These are phyloP conservation scores for Erpetoichthys calabaricus DNA, from an alignment of 2,797 vertebrate genomes.

Conservation along the genomic window DNA sequence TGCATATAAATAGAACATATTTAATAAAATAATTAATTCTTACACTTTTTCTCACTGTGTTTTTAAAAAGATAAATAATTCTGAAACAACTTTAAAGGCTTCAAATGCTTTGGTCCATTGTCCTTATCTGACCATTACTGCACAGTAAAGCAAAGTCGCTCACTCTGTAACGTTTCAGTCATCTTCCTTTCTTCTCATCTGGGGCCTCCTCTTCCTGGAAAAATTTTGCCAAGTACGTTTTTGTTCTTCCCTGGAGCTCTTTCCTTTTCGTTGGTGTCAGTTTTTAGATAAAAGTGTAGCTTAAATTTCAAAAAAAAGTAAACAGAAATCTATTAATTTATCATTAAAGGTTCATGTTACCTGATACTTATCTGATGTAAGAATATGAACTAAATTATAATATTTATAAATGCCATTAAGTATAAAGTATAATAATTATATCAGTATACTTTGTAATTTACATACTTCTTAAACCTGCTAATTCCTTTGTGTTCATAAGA, in stretches of 20 bases:
- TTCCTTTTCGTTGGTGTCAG: conserved; percentile 16
- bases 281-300: conserved; percentile 60
- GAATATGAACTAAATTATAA: no score
- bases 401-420: no score
- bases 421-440: no score
- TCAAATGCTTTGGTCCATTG: conserved; percentile 6
- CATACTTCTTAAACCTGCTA: no score
- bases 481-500: no score
- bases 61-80: conserved; percentile 17
- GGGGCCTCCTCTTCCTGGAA: conserved; percentile 44
- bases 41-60: conserved; percentile 22
- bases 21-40: conserved; percentile 24
- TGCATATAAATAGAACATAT: conserved; percentile 43
- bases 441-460: no score
- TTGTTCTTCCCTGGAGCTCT: conserved; percentile 26
- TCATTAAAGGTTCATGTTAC: no score
- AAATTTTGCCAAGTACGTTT: conserved; percentile 39
- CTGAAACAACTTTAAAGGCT: no score
- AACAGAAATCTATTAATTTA: neutral
- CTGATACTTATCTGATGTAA: no score
- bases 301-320: conserved; percentile 15
- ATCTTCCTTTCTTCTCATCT: conserved; percentile 64
- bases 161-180: conserved; percentile 5
- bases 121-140: conserved; percentile 6
- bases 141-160: conserved; percentile 8